Conservation (phyloP, 1,140 invertebrate genomes). For the Mactra quadrangularis region DNA sequence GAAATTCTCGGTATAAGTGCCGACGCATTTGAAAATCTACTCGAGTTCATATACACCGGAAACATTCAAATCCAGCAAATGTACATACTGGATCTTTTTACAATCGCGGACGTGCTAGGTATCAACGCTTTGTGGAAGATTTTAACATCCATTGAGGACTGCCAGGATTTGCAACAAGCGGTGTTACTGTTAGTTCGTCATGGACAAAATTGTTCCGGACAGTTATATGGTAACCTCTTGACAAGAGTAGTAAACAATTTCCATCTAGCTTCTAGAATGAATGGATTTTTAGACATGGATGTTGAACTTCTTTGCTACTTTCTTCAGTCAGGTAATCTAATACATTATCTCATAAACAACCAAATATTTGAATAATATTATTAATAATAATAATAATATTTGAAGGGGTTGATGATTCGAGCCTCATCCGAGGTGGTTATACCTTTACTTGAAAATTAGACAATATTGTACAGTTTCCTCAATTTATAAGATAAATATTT, state of each 20-base stretch:
- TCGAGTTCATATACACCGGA: slow-evolving; percentile 54
- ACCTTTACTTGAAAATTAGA: too few species aligned
- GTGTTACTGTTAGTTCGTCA: background rate
- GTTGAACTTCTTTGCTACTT: slow-evolving; percentile 31
- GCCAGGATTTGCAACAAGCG: background rate
- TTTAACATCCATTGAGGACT: background rate
- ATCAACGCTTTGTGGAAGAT: background rate
- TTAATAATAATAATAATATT: too few species aligned
- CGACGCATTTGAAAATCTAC: slow-evolving; percentile 25
- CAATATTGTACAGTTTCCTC: too few species aligned
- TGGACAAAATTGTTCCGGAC: background rate
- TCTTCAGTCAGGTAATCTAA: slow-evolving; percentile 25
- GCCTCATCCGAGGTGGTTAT: too few species aligned
- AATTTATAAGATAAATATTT: too few species aligned
- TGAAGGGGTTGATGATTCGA: too few species aligned
- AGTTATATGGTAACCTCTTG: background rate
- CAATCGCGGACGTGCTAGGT: slow-evolving; percentile 18
- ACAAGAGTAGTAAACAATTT: background rate
- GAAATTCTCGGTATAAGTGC: slow-evolving; percentile 16
- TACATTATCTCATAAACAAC: background rate
- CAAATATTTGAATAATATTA: background rate
- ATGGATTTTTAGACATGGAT: slow-evolving; percentile 24
- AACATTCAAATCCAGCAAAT: background rate
- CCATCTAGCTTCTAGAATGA: background rate
- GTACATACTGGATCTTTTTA: background rate